Evolutionary conservation across 1,140 invertebrate species (phyloP).

Genomic region (Planococcus citri): DNA sequence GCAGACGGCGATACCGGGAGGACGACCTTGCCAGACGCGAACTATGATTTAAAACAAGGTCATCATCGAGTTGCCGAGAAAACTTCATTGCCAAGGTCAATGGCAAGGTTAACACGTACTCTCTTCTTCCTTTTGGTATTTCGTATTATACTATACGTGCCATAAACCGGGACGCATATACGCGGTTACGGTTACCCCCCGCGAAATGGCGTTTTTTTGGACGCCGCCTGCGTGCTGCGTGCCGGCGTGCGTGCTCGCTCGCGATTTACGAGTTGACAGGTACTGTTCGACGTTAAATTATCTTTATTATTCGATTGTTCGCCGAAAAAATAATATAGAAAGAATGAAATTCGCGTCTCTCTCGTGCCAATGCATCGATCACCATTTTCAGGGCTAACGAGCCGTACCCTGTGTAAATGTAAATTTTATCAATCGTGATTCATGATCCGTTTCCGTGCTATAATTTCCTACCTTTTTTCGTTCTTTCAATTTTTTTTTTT

Average conservation of each 20-base stretch:
- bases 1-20: constrained; percentile 17
- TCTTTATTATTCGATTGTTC: neutral
- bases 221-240: neutral
- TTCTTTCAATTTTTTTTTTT: too few relatives aligned
- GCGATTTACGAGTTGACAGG: neutral
- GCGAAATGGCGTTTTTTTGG: neutral
- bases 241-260: too few relatives aligned
- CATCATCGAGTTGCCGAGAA: constrained; percentile 11
- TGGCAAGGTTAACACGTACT: constrained; percentile 18
- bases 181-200: neutral
- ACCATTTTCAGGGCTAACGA: neutral
- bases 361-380: neutral
- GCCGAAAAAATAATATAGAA: neutral
- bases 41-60: constrained; percentile 19
- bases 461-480: too few relatives aligned
- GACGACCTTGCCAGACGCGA: constrained; percentile 19
- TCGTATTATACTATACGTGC: neutral
- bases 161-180: neutral
- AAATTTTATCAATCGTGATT: too few relatives aligned
- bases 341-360: neutral
- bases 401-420: neutral
- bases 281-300: neutral
- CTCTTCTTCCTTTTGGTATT: constrained; percentile 19
- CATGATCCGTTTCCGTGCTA: too few relatives aligned
- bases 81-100: constrained; percentile 19